phyloP scores from a whole-genome alignment of 2,113 vertebrate genomes.

The Melierax canorus region DNA sequence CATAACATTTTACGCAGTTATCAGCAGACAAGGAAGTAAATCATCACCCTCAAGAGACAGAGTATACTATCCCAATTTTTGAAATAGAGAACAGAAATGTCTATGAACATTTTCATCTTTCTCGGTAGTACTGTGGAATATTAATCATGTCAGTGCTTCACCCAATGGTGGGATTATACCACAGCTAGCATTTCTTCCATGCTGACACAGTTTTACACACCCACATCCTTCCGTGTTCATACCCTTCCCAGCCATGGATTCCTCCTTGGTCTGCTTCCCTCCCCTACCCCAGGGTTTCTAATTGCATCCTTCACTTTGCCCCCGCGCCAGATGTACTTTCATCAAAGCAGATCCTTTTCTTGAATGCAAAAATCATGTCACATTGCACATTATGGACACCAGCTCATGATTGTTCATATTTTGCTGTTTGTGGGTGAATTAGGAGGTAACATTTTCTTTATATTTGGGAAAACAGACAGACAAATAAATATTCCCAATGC shows the following conservation, averaged over 20 bases:
- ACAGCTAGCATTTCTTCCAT: not conserved
- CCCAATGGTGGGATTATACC: not conserved
- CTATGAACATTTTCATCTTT: not conserved
- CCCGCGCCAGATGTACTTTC: not conserved
- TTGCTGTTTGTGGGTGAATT: not conserved
- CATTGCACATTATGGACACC: not conserved
- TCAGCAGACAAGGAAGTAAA: not conserved
- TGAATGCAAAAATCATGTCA: not conserved
- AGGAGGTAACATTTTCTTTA: not conserved
- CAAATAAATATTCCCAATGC: not conserved
- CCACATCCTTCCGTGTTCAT: rapidly evolving
- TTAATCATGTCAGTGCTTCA: not conserved
- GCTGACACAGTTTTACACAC: not conserved
- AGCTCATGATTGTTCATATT: not conserved
- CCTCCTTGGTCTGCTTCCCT: not conserved
- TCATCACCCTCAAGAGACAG: not conserved
- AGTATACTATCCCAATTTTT: not conserved
- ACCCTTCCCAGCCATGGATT: not conserved
- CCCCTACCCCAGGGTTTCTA: not conserved
- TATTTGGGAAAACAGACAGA: not conserved
- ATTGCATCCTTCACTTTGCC: not conserved
- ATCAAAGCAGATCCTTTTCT: not conserved
- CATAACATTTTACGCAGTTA: not conserved
- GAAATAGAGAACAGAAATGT: not conserved
- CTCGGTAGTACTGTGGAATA: not conserved